Percentiles rank a stretch among this genome's conserved stretches.
Conservation (phyloP, 2,113 vertebrate species). For the Gasterosteus nipponicus region DNA sequence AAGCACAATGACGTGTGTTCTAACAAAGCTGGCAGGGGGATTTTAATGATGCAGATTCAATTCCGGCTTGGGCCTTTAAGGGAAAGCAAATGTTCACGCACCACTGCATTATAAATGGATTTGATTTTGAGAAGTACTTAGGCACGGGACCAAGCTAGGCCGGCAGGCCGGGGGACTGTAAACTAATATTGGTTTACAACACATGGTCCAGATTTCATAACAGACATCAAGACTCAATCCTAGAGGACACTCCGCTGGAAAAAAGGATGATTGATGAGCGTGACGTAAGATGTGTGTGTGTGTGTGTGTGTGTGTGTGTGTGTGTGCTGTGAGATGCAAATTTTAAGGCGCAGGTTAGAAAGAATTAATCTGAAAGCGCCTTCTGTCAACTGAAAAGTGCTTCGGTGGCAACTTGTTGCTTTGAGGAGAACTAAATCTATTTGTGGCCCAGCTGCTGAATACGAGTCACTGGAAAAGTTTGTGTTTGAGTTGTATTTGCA, state of each 20-base stretch:
- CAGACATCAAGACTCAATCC: slow-evolving; percentile 70
- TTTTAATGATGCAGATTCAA: slow-evolving; percentile 54
- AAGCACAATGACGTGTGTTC: slow-evolving; percentile 25
- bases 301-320: slow-evolving; percentile 26
- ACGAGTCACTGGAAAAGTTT: no score
- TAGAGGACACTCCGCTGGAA: slow-evolving; percentile 67
- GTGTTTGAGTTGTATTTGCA: background rate
- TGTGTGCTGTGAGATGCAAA: background rate
- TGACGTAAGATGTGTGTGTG: slow-evolving; percentile 47
- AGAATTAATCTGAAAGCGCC: slow-evolving; percentile 28
- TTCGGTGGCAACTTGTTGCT: background rate
- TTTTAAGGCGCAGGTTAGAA: slow-evolving; percentile 22
- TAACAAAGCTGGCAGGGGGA: slow-evolving; percentile 36
- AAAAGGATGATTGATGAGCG: slow-evolving; percentile 77
- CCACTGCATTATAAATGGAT: slow-evolving; percentile 72
- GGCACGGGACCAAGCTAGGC: slow-evolving; percentile 72
- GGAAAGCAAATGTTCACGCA: slow-evolving; percentile 70
- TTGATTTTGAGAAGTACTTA: slow-evolving; percentile 79
- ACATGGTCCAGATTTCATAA: slow-evolving; percentile 77
- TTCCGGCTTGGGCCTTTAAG: slow-evolving; percentile 50
- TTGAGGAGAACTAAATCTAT: background rate
- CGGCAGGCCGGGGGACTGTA: slow-evolving; percentile 73
- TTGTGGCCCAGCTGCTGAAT: background rate
- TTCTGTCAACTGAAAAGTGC: slow-evolving; percentile 18
- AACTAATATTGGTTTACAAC: slow-evolving; percentile 75